Evolutionary conservation across 2,888 invertebrate genomes (phyloP).

Genomic region (Euphydryas editha): DNA sequence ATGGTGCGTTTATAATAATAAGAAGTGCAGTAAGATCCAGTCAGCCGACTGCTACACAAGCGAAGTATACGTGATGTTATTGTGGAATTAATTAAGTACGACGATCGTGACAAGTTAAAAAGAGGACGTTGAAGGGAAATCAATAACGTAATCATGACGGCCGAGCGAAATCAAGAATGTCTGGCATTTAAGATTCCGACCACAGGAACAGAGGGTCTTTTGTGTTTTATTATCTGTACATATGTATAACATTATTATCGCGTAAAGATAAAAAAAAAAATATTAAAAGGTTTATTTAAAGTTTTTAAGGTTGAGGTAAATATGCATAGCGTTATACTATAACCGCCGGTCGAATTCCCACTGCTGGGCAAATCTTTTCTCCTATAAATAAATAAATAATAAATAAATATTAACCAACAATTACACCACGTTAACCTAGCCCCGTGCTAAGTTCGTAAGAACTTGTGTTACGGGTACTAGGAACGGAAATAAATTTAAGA

Average conservation of each 20-base stretch:
- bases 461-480: too few relatives aligned
- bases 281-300: background rate
- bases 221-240: background rate
- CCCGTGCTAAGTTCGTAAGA: too few relatives aligned
- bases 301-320: background rate
- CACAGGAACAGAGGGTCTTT: constrained; percentile 12
- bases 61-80: constrained; percentile 66
- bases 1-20: constrained; percentile 4
- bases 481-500: too few relatives aligned
- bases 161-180: constrained; percentile 33
- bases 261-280: background rate
- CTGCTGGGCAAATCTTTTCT: too few relatives aligned
- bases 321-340: too few relatives aligned
- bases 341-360: too few relatives aligned
- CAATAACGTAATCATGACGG: constrained; percentile 33
- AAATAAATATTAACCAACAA: too few relatives aligned
- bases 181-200: constrained; percentile 18
- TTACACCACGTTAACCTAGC: too few relatives aligned
- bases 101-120: constrained; percentile 37
- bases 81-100: constrained; percentile 66
- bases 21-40: constrained; percentile 37
- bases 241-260: constrained; percentile 6
- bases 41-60: constrained; percentile 56
- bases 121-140: constrained; percentile 31
- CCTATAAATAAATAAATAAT: too few relatives aligned